Evolutionary conservation across 2,888 invertebrate genomes (phyloP).

Genomic region (Xestia sexstrigata): DNA sequence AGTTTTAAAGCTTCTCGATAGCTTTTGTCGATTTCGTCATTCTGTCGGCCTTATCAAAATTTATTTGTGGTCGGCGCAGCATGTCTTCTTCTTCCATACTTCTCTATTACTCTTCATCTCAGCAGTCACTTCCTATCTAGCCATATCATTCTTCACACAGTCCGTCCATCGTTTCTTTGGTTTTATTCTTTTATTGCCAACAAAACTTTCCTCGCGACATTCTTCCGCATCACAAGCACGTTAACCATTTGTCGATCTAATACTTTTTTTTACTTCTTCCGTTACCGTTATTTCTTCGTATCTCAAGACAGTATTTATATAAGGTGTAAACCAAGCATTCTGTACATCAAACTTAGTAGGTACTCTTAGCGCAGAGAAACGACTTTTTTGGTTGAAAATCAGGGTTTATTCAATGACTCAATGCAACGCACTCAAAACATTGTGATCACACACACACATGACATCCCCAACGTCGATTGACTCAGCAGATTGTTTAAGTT

Average conservation of each 20-base stretch:
- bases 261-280: no score
- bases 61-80: no score
- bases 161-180: no score
- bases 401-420: neutral
- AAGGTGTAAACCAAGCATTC: neutral
- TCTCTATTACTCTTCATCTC: no score
- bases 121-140: no score
- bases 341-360: neutral
- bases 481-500: slow-evolving; percentile 8
- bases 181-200: no score
- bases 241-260: neutral
- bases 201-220: no score
- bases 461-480: neutral
- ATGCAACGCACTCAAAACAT: neutral
- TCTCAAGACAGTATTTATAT: neutral
- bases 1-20: neutral
- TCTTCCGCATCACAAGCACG: no score
- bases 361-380: neutral
- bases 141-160: no score
- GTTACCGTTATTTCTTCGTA: neutral
- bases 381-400: neutral
- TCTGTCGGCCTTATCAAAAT: no score
- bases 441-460: neutral
- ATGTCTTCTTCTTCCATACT: no score
- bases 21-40: neutral